A percentile compares a stretch with the other conserved stretches of the same genome.
These are phyloP conservation scores for Procambarus virginalis DNA, from an alignment of 1,140 invertebrate species.

Conservation along the genomic window DNA sequence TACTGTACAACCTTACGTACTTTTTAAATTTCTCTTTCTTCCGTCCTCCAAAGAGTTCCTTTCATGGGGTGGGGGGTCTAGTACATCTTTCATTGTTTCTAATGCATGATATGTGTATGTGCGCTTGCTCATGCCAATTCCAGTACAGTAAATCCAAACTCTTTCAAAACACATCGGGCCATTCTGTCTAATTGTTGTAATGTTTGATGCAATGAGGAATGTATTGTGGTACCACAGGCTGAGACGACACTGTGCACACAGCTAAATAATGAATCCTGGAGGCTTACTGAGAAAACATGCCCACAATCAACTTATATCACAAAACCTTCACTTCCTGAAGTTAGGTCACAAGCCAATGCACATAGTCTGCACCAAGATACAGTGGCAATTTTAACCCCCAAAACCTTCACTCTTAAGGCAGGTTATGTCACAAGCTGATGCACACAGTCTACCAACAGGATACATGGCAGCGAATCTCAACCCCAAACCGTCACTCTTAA, in stretches of 20 bases:
- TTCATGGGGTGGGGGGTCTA: too few relatives aligned
- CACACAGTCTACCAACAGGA: slow-evolving; percentile 8
- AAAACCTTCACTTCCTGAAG: too few relatives aligned
- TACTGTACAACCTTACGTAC: too few relatives aligned
- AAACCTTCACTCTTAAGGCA: neutral
- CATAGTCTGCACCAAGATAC: neutral
- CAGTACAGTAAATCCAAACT: too few relatives aligned
- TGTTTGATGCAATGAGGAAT: too few relatives aligned
- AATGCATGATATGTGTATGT: too few relatives aligned
- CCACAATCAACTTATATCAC: neutral
- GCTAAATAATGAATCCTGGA: neutral
- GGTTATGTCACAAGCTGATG: neutral
- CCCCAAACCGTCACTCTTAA: slow-evolving; percentile 13
- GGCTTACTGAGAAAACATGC: neutral
- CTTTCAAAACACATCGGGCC: too few relatives aligned
- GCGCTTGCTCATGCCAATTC: too few relatives aligned
- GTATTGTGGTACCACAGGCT: neutral
- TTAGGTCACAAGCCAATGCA: neutral
- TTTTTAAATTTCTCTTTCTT: too few relatives aligned
- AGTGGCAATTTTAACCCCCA: neutral
- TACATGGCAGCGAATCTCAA: neutral
- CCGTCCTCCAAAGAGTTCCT: too few relatives aligned
- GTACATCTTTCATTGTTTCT: too few relatives aligned
- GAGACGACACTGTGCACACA: neutral
- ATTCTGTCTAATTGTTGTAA: too few relatives aligned